Conservation (phyloP, 2,888 invertebrate species). For the Patella caerulea region DNA sequence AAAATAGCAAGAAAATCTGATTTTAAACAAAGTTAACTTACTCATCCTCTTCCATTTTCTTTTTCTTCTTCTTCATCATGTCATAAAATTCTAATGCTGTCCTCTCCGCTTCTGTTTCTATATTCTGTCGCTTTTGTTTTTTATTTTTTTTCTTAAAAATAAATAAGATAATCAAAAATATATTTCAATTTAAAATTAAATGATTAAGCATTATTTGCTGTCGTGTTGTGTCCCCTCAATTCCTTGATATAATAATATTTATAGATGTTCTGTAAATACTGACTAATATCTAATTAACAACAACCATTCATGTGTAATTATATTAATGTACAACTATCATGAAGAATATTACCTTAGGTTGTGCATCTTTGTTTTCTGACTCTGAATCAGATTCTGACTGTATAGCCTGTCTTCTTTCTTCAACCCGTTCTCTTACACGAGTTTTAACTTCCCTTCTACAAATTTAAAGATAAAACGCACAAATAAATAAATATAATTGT, state of each 20-base stretch:
- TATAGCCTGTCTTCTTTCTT: neutral
- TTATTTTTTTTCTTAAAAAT: neutral
- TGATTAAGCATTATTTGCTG: too few species aligned
- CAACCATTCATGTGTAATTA: slow-evolving; percentile 21
- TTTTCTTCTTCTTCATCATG: slow-evolving; percentile 48
- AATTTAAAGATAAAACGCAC: neutral
- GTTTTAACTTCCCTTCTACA: neutral
- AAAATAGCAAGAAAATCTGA: too few species aligned
- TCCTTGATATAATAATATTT: neutral
- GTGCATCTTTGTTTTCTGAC: neutral
- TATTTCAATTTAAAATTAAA: too few species aligned
- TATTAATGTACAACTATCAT: neutral
- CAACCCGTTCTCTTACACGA: neutral
- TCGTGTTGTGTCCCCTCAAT: too few species aligned
- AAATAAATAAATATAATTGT: too few species aligned
- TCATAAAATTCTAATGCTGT: slow-evolving; percentile 61
- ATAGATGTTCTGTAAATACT: neutral
- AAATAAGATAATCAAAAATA: too few species aligned
- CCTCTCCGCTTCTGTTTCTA: slow-evolving; percentile 62
- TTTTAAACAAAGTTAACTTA: neutral
- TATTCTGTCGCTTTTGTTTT: slow-evolving; percentile 36
- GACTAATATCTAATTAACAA: neutral
- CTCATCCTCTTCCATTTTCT: slow-evolving; percentile 51
- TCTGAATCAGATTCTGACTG: neutral
- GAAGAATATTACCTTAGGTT: neutral